These are phyloP conservation scores for Hedychridium roseum DNA, from an alignment of 2,888 invertebrate species.

Conservation along the genomic window DNA sequence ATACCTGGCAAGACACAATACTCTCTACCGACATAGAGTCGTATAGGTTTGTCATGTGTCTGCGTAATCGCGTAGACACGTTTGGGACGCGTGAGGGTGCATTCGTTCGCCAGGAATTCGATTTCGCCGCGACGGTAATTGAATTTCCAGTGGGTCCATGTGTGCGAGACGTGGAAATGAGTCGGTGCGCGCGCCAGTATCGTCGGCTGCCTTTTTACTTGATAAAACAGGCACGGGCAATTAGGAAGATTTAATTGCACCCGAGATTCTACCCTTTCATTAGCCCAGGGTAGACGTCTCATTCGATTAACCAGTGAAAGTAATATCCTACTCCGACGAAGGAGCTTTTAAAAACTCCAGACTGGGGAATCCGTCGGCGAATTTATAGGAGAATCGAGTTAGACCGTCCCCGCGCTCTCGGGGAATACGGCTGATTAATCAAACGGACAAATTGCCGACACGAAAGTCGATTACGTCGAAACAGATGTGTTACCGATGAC, in stretches of 20 bases:
- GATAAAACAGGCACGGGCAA: too few relatives aligned
- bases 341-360: constrained; percentile 1
- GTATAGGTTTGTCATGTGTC: not conserved
- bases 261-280: not conserved
- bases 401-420: too few relatives aligned
- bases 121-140: constrained; percentile 39
- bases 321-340: not conserved
- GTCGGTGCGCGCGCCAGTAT: not conserved
- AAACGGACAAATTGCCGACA: constrained; percentile 6
- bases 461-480: constrained; percentile 25
- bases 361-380: too few relatives aligned
- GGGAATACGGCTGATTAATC: constrained; percentile 11
- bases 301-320: not conserved
- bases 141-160: constrained; percentile 32
- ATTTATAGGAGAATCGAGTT: too few relatives aligned
- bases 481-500: constrained; percentile 25
- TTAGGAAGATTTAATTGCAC: not conserved
- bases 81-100: constrained; percentile 41
- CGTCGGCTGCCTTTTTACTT: not conserved
- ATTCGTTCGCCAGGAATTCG: constrained; percentile 44
- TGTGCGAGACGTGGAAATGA: too few relatives aligned
- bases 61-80: constrained; percentile 38
- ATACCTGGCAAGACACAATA: too few relatives aligned
- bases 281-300: not conserved
- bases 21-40: constrained; percentile 8